Evolutionary conservation across 2,113 vertebrate species (phyloP).

Genomic region (Numida meleagris): DNA sequence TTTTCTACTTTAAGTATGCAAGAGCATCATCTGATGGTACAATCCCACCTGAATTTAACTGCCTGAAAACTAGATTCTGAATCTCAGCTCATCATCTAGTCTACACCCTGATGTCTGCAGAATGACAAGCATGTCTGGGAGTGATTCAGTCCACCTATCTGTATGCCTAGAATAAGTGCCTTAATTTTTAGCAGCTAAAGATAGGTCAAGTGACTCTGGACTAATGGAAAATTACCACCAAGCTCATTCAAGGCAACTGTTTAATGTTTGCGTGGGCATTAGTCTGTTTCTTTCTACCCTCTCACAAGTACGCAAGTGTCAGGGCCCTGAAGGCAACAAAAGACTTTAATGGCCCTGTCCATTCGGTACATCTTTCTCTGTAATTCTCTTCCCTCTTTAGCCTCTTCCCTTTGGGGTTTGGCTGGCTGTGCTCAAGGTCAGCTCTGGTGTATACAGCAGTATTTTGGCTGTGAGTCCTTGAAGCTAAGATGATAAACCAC

Average conservation of each 20-base stretch:
- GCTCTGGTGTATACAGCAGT: neutral
- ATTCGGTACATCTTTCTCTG: neutral
- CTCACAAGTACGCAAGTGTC: neutral
- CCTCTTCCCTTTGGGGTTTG: neutral
- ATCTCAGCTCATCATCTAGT: neutral
- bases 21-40: neutral
- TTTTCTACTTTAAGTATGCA: neutral
- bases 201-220: neutral
- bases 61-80: neutral
- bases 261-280: neutral
- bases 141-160: neutral
- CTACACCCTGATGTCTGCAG: neutral
- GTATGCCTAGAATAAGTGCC: neutral
- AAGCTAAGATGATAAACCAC: neutral
- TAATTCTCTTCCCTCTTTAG: neutral
- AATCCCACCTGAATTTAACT: neutral
- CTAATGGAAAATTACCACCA: fast-evolving
- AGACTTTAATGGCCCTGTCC: neutral
- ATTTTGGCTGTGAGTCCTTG: neutral
- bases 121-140: neutral
- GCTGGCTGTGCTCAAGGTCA: neutral
- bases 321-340: neutral
- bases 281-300: neutral
- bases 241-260: neutral
- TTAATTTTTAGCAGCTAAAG: neutral